Conservation (phyloP, 2,888 invertebrate genomes). For the Cyaniris semiargus region DNA sequence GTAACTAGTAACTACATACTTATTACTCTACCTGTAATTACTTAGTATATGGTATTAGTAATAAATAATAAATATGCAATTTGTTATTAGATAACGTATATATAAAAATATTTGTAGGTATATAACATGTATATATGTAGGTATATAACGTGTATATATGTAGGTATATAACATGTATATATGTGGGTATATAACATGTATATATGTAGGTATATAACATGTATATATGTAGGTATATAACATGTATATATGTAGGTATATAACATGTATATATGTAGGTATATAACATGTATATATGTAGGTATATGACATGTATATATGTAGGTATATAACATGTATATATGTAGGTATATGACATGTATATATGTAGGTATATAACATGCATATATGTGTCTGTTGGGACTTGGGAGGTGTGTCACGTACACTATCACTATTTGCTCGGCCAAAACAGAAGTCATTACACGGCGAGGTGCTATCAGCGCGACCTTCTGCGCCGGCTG, state of each 20-base stretch:
- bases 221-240: not conserved
- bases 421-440: conserved; percentile 24
- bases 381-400: not conserved
- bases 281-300: not conserved
- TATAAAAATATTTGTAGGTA: too few species aligned
- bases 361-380: not conserved
- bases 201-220: not conserved
- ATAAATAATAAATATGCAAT: too few species aligned
- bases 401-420: conserved; percentile 30
- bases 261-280: not conserved
- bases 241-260: not conserved
- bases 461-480: conserved; percentile 15
- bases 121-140: not conserved
- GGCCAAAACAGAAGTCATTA: conserved; percentile 8
- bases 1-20: too few species aligned
- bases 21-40: too few species aligned
- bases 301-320: not conserved
- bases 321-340: not conserved
- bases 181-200: not conserved
- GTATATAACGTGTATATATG: too few species aligned
- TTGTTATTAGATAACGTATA: too few species aligned
- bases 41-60: too few species aligned
- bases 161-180: not conserved
- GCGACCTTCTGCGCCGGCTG: conserved; percentile 14
- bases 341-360: too few species aligned